Percentiles rank a stretch among this genome's conserved stretches.
phyloP scores from a whole-genome alignment of 2,113 vertebrate species.

The Hemiprocne comata region DNA sequence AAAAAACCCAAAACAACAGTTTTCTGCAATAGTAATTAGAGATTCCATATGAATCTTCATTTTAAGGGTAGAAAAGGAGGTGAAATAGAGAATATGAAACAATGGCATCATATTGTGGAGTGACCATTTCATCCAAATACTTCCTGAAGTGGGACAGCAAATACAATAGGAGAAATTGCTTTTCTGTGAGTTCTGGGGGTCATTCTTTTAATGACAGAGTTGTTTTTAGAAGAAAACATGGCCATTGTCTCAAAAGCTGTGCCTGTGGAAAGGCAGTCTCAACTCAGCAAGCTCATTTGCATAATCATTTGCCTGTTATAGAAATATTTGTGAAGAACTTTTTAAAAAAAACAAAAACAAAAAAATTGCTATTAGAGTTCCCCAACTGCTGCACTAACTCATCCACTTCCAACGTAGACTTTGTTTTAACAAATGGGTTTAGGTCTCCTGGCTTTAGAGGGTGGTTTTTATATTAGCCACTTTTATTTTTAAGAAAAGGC shows the following conservation, averaged over 20 bases:
- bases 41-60: neutral
- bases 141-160: neutral
- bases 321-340: slow-evolving; percentile 13
- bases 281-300: neutral
- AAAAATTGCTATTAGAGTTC: neutral
- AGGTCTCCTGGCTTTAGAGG: neutral
- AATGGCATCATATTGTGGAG: neutral
- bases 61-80: neutral
- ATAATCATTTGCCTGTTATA: slow-evolving; percentile 1
- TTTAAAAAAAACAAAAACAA: neutral
- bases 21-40: neutral
- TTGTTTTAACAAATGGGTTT: neutral
- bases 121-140: neutral
- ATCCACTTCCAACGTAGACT: neutral
- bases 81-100: neutral
- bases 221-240: neutral
- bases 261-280: slow-evolving; percentile 2
- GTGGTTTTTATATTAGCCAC: neutral
- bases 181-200: neutral
- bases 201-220: neutral
- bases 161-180: neutral
- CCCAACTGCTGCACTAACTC: neutral
- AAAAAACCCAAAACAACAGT: neutral
- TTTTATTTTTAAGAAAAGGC: neutral
- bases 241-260: neutral